These are phyloP conservation scores for Myathropa florea DNA, from an alignment of 2,888 invertebrate genomes.

Conservation along the genomic window DNA sequence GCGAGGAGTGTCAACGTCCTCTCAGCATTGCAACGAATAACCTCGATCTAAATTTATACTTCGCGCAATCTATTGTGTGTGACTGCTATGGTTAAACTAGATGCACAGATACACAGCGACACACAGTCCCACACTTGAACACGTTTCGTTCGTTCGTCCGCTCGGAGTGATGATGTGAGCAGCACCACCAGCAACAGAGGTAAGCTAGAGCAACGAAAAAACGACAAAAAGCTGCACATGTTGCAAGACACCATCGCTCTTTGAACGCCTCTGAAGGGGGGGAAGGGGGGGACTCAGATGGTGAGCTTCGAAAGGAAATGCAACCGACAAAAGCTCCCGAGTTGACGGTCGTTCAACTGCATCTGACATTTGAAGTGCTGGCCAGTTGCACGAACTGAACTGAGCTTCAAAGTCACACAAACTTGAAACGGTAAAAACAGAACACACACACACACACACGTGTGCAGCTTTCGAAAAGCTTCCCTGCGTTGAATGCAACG, in stretches of 20 bases:
- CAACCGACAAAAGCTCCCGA: constrained; percentile 50
- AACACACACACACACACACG: neutral
- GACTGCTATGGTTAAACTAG: constrained; percentile 42
- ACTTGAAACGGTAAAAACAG: constrained; percentile 54
- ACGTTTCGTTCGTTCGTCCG: neutral
- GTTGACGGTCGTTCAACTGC: constrained; percentile 70
- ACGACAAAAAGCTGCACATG: constrained; percentile 9
- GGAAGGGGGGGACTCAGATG: neutral
- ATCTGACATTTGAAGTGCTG: constrained; percentile 47
- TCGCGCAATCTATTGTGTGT: constrained; percentile 68
- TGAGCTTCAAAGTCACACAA: constrained; percentile 34
- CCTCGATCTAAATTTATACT: constrained; percentile 80
- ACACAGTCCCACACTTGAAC: constrained; percentile 8
- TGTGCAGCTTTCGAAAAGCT: constrained; percentile 5
- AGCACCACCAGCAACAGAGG: constrained; percentile 24
- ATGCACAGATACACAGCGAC: constrained; percentile 51
- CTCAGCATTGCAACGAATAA: constrained; percentile 80
- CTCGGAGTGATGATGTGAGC: neutral
- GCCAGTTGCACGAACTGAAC: constrained; percentile 17
- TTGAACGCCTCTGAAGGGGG: no score
- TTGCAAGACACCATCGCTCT: neutral
- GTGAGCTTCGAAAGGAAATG: constrained; percentile 60
- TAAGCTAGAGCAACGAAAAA: neutral
- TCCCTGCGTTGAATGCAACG: constrained; percentile 58
- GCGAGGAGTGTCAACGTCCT: constrained; percentile 76